A percentile compares a stretch with the other conserved stretches of the same genome.
Conservation (phyloP, 2,113 vertebrate genomes). For the Centropus bengalensis region DNA sequence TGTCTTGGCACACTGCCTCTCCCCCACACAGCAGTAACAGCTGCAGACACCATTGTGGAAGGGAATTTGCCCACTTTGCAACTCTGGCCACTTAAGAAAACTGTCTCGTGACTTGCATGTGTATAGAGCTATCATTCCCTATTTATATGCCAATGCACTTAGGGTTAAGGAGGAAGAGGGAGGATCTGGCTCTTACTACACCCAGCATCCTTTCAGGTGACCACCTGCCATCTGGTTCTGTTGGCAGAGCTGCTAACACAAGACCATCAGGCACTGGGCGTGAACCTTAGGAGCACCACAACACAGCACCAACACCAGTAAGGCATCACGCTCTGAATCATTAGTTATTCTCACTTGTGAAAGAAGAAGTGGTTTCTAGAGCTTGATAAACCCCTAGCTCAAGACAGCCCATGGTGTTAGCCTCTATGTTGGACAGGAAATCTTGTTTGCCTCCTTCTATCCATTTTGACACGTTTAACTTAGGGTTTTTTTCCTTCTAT, state of each 20-base stretch:
- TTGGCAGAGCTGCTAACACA: background rate
- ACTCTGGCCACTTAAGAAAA: background rate
- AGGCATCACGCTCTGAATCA: background rate
- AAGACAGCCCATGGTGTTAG: background rate
- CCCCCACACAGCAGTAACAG: background rate
- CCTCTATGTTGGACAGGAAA: background rate
- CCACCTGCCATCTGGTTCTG: background rate
- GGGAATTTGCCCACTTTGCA: background rate
- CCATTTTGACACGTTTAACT: background rate
- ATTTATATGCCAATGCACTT: background rate
- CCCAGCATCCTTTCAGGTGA: background rate
- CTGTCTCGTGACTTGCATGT: background rate
- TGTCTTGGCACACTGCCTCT: background rate
- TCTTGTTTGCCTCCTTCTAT: background rate
- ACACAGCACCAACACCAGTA: background rate
- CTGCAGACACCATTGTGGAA: background rate
- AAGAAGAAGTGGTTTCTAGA: constrained; percentile 23
- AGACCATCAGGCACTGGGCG: background rate
- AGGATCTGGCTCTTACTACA: background rate
- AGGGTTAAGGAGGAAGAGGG: background rate
- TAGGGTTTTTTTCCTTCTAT: background rate
- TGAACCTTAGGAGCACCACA: background rate
- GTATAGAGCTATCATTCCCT: background rate
- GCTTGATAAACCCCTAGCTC: background rate
- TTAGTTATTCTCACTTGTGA: background rate